Evolutionary conservation across 2,888 invertebrate genomes (phyloP).

Genomic region (Lysandra coridon): DNA sequence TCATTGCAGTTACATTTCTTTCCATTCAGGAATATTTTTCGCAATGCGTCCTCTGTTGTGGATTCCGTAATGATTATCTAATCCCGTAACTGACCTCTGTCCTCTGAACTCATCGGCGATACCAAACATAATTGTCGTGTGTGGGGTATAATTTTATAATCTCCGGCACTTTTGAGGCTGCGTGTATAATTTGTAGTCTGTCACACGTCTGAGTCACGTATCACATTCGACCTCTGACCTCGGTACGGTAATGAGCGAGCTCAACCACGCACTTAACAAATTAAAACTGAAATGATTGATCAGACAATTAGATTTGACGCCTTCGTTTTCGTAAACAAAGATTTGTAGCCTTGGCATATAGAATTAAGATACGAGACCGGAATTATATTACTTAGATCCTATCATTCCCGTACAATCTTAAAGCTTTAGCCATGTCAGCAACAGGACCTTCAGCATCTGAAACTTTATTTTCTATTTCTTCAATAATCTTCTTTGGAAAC

Average conservation of each 20-base stretch:
- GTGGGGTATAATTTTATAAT: slow-evolving; percentile 16
- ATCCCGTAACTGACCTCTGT: slow-evolving; percentile 2
- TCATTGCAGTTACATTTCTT: no score
- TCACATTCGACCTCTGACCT: slow-evolving; percentile 44
- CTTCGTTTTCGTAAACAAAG: slow-evolving; percentile 57
- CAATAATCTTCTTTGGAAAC: no score
- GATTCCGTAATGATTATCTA: neutral
- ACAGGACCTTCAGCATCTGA: no score
- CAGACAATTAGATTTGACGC: slow-evolving; percentile 38
- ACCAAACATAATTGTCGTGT: slow-evolving; percentile 4
- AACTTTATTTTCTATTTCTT: no score
- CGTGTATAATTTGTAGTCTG: slow-evolving; percentile 22
- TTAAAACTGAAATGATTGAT: slow-evolving; percentile 41
- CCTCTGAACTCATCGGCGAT: slow-evolving; percentile 10
- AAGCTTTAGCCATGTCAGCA: no score
- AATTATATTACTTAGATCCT: slow-evolving; percentile 35
- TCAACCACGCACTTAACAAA: slow-evolving; percentile 17
- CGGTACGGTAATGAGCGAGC: slow-evolving; percentile 33
- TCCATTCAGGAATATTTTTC: no score
- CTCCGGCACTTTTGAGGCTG: neutral
- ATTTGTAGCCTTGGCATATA: slow-evolving; percentile 65
- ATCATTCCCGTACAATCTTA: neutral
- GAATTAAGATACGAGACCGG: slow-evolving; percentile 56
- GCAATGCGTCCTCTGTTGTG: no score
- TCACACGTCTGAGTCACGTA: slow-evolving; percentile 41